Evolutionary conservation across 1,140 invertebrate species (phyloP), one percentile per base, ranked within the genome.

Genomic region (Danaus melanippus): DNA sequence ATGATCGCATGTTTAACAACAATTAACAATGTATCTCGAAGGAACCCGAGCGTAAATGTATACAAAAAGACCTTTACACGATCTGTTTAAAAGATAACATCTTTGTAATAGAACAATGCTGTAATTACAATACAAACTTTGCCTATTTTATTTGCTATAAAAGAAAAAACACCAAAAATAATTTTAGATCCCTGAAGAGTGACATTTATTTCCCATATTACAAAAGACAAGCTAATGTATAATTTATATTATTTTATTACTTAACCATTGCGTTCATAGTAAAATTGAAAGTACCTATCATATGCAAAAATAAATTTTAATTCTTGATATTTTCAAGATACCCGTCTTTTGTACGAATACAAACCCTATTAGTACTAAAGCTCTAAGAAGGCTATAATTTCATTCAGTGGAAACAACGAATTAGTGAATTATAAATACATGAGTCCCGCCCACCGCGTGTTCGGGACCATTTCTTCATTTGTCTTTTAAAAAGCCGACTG

Each of bases 351-450:
- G 21, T 32, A 32, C 6, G 21, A 32, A 32, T 32, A 32, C 51
- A 50, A 58, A 55, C 58, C 68, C 80, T 76, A 79, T 84, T 80
- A 83, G 80, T 83, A 82, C 71, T 83, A 83, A 86, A 77, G 74
- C 82, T 84, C 82, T 84, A 82, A 71, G 67, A 71, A 71, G 62
- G 55, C 69, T 83, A 72, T 82, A 82, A 83, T 82, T 82, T 83
- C 60, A 71, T 67, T 69, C 68, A 66, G 64, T 79, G 80, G 68
- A 76, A 84, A 81, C 78, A 81, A 83, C 80, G 78, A 79, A 86
- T 86, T 84, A 84, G 74, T 81, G 62, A 71, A 79, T 86, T 75
- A 86, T 70, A 66, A 81, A 86, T 86, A 79, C 72, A 83, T 80
- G 74, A 69, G 69, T 32, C 49, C 66, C 79, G 79, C 83, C 83